Base-by-base conservation (phyloP, 2,797 vertebrate genomes). In the Centropyge bicolor region DNA sequence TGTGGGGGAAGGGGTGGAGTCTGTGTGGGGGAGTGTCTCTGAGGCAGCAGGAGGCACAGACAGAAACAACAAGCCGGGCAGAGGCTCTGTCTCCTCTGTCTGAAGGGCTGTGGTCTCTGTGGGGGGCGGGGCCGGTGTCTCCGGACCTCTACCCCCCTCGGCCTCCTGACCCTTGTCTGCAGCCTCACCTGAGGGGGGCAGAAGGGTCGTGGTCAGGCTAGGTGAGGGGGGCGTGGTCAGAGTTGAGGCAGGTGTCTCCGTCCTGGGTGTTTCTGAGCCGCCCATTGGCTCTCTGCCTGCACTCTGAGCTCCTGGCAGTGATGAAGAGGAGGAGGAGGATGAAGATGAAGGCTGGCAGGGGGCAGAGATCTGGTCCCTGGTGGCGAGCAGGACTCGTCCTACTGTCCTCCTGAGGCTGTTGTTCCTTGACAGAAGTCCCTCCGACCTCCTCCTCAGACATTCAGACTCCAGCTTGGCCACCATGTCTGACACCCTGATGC, bases 381-480 rank as follows among this genome's bases (percentile, higher is more conserved):
- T 91, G 0, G 96, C 93, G 61, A 98, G 95, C 73, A 98, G 92
- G 80, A 98, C 96, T 7, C 97, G 95, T 0, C 96, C 97, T 1
- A 97, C 97, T 0, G 92, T 94, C 52, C 97, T 94, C 56, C 95
- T 95, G 88, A 98, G 96, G 90, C 97, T 97, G 93, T 95, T 97
- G 92, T 87, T 98, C 24, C 97, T 91, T 0, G 97, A 97, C 56
- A 98, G 94, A 17, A 93, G 90, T 0, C 95, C 95, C 94, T 6
- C 94, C 57, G 70, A 91, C 90, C 61, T 59, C 20, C 90, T 93
- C 88, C 88, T 93, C 91, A 97, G 90, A 89, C 97, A 97, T 87
- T 98, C 96, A 0, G 96, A 98, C 89, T 99, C 98, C 78, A 99
- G 92, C 94, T 85, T 96, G 20, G 98, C 98, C 63, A 99, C 98